Evolutionary conservation across 2,113 vertebrate genomes (phyloP).

Genomic region (Limnothrissa miodon): DNA sequence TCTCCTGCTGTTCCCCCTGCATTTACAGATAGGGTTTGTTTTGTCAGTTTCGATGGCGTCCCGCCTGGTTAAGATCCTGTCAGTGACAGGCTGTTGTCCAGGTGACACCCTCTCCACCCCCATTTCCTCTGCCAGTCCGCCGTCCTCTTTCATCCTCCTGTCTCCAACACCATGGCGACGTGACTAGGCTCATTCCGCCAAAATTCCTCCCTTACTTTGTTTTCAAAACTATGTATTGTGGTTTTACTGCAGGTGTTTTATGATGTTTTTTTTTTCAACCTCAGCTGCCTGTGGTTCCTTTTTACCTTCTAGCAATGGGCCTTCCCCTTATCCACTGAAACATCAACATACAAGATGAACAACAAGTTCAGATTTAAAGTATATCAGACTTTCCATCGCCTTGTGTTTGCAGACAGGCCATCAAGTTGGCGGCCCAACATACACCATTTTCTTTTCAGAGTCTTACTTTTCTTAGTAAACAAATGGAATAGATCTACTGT

Average conservation of each 20-base stretch:
- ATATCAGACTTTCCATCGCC: constrained; percentile 69
- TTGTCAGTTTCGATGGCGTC: constrained; percentile 54
- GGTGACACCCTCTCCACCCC: constrained; percentile 66
- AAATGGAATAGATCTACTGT: background rate
- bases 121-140: constrained; percentile 66
- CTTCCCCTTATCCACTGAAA: constrained; percentile 61
- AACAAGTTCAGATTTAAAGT: constrained; percentile 44
- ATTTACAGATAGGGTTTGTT: constrained; percentile 33
- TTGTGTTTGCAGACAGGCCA: constrained; percentile 39
- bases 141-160: constrained; percentile 65
- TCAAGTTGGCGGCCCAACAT: background rate
- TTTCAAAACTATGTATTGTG: constrained; percentile 70
- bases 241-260: constrained; percentile 72
- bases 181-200: constrained; percentile 72
- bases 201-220: constrained; percentile 68
- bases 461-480: background rate
- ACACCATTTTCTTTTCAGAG: background rate
- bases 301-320: constrained; percentile 39
- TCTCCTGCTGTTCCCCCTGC: constrained; percentile 48
- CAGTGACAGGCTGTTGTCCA: constrained; percentile 60
- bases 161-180: constrained; percentile 60
- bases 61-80: constrained; percentile 71
- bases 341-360: constrained; percentile 66
- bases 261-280: constrained; percentile 32
- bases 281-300: constrained; percentile 15